Evolutionary conservation across 2,113 vertebrate genomes (phyloP), one percentile per base, ranked within the genome.

Genomic region (Scolopax mira): DNA sequence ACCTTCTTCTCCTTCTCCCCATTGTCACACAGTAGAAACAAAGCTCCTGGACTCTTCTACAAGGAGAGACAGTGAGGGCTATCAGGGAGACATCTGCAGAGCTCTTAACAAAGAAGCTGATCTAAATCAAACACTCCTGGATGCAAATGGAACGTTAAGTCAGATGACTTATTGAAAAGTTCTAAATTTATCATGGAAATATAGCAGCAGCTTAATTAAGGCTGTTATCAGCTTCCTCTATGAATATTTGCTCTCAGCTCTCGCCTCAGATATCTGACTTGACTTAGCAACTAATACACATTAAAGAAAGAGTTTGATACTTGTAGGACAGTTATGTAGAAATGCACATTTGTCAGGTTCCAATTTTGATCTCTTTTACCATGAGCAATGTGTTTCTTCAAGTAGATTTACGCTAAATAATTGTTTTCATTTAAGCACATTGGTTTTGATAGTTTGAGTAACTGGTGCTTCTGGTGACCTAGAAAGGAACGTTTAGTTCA

Each of bases 181-280:
- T 86, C 90, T 96, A 88, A 72, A 86, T 95, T 92, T 92, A 88
- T 75, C 85, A 65, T 15, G 44, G 79, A 64, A 93, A 94, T 69
- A 91, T 35, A 94, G 65, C 72, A 89, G 31, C 35, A 60, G 55
- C 64, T 88, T 95, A 90, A 95, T 95, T 93, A 93, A 94, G 61
- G 65, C 48, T 86, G 69, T 91, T 95, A 90, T 8, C 93, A 90
- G 35, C 82, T 86, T 88, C 61, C 48, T 66, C 75, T 44, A 60
- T 27, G 90, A 96, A 84, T 93, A 88, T 86, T 84, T 92, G 64
- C 64, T 84, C 49, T 90, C 60, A 86, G 60, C 46, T 93, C 75
- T 84, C 3, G 0, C 79, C 79, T 94, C 52, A 90, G 62, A 97
- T 27, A 67, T 64, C 64, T 74, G 75, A 85, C 57, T 72, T 88